Conservation (phyloP, 35 echinoderm and acorn worm genomes). For the Antedon bifida region DNA sequence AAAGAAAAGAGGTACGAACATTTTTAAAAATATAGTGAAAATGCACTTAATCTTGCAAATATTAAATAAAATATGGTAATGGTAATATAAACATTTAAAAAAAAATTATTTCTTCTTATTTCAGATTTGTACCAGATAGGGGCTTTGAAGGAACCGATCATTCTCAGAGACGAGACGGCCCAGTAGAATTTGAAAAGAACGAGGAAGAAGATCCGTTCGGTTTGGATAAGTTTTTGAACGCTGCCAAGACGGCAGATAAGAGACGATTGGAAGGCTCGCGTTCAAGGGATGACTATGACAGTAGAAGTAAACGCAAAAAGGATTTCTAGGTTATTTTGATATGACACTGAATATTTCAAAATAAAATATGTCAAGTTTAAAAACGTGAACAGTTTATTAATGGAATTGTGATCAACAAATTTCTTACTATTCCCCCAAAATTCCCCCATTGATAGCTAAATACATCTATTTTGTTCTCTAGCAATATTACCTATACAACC, state of each 20-base stretch:
- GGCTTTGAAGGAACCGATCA: conserved; percentile 84
- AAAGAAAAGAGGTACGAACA: conserved; percentile 76
- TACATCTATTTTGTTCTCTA: no score
- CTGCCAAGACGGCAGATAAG: conserved; percentile 65
- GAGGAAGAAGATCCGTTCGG: conserved; percentile 98
- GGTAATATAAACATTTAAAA: no score
- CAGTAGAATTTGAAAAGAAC: conserved; percentile 87
- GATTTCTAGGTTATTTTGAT: conserved; percentile 20
- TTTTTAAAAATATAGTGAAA: background rate
- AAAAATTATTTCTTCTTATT: background rate
- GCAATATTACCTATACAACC: no score
- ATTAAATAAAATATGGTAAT: no score
- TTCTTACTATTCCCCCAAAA: no score
- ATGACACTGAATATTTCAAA: no score
- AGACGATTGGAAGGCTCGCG: conserved; percentile 51
- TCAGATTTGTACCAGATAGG: conserved; percentile 97
- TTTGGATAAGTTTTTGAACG: conserved; percentile 79
- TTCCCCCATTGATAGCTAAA: no score
- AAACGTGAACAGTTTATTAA: no score
- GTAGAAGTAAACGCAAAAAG: conserved; percentile 66
- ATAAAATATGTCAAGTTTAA: no score
- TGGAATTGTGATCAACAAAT: no score
- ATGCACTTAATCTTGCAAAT: no score
- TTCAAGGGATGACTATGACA: conserved; percentile 65
- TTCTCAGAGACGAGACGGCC: conserved; percentile 59